Conservation (phyloP, 2,888 invertebrate genomes). For the Pollenia amentaria region DNA sequence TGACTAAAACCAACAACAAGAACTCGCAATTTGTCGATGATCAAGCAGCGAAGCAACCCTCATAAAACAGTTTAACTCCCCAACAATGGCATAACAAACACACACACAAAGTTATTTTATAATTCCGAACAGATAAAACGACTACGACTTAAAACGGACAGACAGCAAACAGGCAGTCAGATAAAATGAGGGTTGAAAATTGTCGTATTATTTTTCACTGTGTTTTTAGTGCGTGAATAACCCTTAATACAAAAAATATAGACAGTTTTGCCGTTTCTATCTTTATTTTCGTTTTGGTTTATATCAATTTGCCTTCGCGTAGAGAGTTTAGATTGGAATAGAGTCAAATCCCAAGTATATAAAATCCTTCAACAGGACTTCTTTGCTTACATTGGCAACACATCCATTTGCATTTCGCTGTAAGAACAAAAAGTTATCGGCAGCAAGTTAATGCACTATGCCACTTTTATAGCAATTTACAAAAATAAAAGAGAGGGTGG, state of each 20-base stretch:
- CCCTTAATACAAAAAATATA: constrained; percentile 65
- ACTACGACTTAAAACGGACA: neutral
- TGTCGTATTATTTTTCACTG: neutral
- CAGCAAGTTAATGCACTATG: constrained; percentile 63
- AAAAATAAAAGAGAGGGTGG: constrained; percentile 13
- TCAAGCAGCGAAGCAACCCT: constrained; percentile 66
- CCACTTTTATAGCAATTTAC: constrained; percentile 7
- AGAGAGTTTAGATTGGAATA: constrained; percentile 43
- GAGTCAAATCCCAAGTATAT: constrained; percentile 49
- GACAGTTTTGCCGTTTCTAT: constrained; percentile 43
- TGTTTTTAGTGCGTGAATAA: constrained; percentile 69
- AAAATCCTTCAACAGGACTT: constrained; percentile 11
- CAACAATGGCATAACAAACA: constrained; percentile 29
- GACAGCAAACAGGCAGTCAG: constrained; percentile 5
- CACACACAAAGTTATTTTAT: constrained; percentile 54
- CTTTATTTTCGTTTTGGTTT: constrained; percentile 2
- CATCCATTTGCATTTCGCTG: constrained; percentile 30
- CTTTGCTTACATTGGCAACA: neutral
- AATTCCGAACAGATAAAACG: constrained; percentile 51
- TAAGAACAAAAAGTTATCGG: constrained; percentile 45
- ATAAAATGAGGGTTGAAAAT: constrained; percentile 60
- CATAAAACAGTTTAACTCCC: constrained; percentile 60
- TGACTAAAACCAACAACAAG: constrained; percentile 51
- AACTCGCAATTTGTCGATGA: constrained; percentile 70
- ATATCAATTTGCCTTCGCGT: constrained; percentile 23